Evolutionary conservation across 2,113 vertebrate species (phyloP).

Genomic region (Gopherus flavomarginatus): DNA sequence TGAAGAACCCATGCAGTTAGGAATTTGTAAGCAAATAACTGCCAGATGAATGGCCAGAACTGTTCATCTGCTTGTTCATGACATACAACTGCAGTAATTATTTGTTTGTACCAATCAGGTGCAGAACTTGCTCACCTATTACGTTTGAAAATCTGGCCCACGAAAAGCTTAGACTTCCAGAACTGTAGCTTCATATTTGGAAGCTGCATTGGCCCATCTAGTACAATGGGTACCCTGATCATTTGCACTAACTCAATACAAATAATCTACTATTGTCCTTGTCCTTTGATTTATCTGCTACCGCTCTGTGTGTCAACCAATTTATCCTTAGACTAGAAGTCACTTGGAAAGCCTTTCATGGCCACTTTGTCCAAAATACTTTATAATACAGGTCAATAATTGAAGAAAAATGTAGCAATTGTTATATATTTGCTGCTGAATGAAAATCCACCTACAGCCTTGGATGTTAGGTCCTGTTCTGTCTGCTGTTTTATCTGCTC

Average conservation of each 20-base stretch:
- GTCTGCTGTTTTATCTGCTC: background rate
- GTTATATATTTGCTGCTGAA: fast-evolving
- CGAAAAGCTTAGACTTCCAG: background rate
- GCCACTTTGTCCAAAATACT: background rate
- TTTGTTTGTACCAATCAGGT: background rate
- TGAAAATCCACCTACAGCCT: fast-evolving
- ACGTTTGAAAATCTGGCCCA: background rate
- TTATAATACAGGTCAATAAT: background rate
- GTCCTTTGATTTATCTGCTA: fast-evolving
- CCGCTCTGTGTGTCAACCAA: fast-evolving
- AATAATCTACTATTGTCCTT: background rate
- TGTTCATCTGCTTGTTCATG: background rate
- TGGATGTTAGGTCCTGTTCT: background rate
- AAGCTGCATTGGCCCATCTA: background rate
- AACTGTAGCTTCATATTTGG: background rate
- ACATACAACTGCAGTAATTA: background rate
- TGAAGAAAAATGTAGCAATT: background rate
- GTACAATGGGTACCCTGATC: background rate
- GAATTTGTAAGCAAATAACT: background rate
- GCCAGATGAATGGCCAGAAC: fast-evolving
- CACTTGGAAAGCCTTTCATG: background rate
- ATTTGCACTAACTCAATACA: background rate
- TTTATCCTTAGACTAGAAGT: background rate
- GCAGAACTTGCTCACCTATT: fast-evolving
- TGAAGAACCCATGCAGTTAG: fast-evolving